Evolutionary conservation across 2,888 invertebrate genomes (phyloP).

Genomic region (Ectropis crepuscularia): DNA sequence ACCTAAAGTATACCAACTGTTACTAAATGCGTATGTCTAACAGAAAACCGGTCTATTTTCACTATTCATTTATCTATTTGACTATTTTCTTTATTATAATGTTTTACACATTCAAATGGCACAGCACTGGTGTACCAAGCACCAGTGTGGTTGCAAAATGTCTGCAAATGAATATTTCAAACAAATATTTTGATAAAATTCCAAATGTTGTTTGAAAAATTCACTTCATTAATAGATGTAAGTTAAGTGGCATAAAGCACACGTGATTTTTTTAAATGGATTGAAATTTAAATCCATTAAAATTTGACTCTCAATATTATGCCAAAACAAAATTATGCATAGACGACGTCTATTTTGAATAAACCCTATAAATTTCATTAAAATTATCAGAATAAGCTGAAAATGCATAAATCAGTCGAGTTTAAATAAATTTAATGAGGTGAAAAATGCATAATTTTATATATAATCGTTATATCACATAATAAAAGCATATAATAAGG

Average conservation of each 20-base stretch:
- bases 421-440: slow-evolving; percentile 48
- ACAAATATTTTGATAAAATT: slow-evolving; percentile 9
- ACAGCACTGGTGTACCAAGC: slow-evolving; percentile 50
- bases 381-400: slow-evolving; percentile 53
- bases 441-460: slow-evolving; percentile 60
- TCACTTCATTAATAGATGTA: slow-evolving; percentile 11
- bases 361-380: slow-evolving; percentile 39
- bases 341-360: slow-evolving; percentile 26
- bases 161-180: slow-evolving; percentile 39
- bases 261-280: slow-evolving; percentile 9
- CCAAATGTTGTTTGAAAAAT: slow-evolving; percentile 4
- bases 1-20: slow-evolving; percentile 78
- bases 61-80: slow-evolving; percentile 77
- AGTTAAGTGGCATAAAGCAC: slow-evolving; percentile 7
- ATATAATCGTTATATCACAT: slow-evolving; percentile 76
- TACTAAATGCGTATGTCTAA: slow-evolving; percentile 81
- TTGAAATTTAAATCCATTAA: slow-evolving; percentile 3
- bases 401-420: slow-evolving; percentile 69
- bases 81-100: slow-evolving; percentile 68
- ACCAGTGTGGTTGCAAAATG: slow-evolving; percentile 33
- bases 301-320: slow-evolving; percentile 9
- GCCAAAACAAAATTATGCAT: slow-evolving; percentile 15
- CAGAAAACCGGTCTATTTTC: slow-evolving; percentile 81
- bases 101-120: slow-evolving; percentile 65
- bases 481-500: slow-evolving; percentile 72